Conservation (phyloP, 2,797 vertebrate species). For the Dryobates pubescens region DNA sequence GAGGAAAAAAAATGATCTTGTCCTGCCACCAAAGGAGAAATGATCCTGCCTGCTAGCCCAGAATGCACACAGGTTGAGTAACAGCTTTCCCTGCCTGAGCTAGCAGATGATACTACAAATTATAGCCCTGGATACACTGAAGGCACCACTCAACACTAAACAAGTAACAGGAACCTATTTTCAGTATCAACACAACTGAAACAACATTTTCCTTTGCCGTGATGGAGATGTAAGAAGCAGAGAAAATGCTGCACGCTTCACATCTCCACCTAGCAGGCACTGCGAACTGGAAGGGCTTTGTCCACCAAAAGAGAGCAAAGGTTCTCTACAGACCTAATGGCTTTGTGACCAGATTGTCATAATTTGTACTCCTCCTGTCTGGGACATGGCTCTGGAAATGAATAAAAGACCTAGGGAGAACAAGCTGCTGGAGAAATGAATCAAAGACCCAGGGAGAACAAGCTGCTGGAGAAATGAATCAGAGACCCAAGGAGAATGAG, state of each 20-base stretch:
- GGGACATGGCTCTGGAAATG: not conserved
- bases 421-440: too few species aligned
- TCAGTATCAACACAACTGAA: constrained; percentile 1
- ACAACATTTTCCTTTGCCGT: constrained; percentile 13
- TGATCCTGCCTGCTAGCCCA: not conserved
- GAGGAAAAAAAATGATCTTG: not conserved
- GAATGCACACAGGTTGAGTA: not conserved
- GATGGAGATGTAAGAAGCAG: not conserved
- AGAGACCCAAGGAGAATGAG: not conserved
- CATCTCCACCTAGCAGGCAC: not conserved
- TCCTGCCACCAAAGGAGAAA: too few species aligned
- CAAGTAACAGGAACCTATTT: not conserved
- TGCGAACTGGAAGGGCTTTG: not conserved
- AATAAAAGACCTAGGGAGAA: not conserved
- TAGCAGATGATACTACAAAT: not conserved
- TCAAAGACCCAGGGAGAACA: not conserved
- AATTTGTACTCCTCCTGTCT: not conserved
- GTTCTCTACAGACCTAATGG: not conserved
- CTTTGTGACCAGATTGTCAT: not conserved
- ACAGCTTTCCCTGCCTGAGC: not conserved
- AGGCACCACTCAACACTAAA: not conserved
- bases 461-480: too few species aligned
- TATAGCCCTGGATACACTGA: not conserved
- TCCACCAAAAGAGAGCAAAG: not conserved
- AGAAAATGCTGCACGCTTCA: not conserved